These are phyloP conservation scores for Xenopus laevis DNA, from an alignment of 2,113 vertebrate species.

Conservation along the genomic window DNA sequence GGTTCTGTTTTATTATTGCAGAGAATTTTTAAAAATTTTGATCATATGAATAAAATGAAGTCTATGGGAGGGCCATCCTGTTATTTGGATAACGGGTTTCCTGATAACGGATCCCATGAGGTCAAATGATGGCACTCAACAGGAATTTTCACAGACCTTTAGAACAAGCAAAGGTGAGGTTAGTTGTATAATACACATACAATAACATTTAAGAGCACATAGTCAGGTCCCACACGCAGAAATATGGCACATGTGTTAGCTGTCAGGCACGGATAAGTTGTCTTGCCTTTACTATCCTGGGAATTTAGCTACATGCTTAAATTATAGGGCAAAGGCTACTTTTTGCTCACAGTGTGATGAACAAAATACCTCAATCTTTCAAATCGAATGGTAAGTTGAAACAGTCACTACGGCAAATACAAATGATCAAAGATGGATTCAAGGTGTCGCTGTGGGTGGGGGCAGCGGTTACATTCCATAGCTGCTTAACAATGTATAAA, in stretches of 20 bases:
- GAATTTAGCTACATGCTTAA: constrained; percentile 12
- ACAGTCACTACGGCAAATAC: constrained; percentile 1
- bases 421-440: constrained; percentile 20
- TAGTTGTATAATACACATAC: too few relatives aligned
- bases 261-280: neutral
- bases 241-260: constrained; percentile 3
- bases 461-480: constrained; percentile 3
- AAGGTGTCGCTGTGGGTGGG: neutral
- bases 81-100: too few relatives aligned
- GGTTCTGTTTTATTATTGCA: too few relatives aligned
- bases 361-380: constrained; percentile 4
- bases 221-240: neutral
- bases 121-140: too few relatives aligned
- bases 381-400: constrained; percentile 20
- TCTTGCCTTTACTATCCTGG: neutral
- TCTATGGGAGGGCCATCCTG: too few relatives aligned
- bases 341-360: neutral
- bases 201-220: neutral
- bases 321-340: constrained; percentile 3
- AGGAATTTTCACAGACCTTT: too few relatives aligned
- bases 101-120: too few relatives aligned
- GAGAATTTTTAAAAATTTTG: too few relatives aligned
- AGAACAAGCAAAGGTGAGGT: too few relatives aligned
- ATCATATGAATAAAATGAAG: too few relatives aligned
- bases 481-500: constrained; percentile 2